phyloP scores from a whole-genome alignment of 1,140 invertebrate species.

The Leptinotarsa texana region DNA sequence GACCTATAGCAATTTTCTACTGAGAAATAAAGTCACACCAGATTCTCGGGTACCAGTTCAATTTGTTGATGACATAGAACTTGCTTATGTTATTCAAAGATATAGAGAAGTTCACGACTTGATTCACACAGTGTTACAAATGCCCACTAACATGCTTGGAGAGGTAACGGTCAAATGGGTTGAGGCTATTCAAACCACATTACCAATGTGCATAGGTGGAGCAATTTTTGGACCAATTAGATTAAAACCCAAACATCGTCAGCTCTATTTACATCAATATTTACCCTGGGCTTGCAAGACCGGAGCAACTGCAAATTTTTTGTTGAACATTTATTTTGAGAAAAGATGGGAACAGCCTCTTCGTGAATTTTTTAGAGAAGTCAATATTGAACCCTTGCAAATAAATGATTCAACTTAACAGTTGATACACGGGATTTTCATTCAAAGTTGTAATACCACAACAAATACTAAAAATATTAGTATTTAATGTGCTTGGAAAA shows the following conservation, averaged over 20 bases:
- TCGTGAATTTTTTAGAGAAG: conserved; percentile 76
- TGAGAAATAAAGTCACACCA: conserved; percentile 85
- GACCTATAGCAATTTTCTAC: conserved; percentile 82
- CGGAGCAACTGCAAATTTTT: conserved; percentile 74
- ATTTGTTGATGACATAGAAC: conserved; percentile 87
- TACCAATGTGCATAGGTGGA: conserved; percentile 89
- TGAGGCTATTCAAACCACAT: conserved; percentile 86
- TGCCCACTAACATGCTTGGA: conserved; percentile 96
- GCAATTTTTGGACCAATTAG: conserved; percentile 84
- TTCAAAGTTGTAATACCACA: too few species aligned
- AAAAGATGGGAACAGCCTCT: conserved; percentile 91
- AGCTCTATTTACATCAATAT: conserved; percentile 77
- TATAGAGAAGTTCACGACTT: conserved; percentile 97
- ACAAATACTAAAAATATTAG: too few species aligned
- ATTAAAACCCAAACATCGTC: conserved; percentile 81
- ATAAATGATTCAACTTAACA: conserved; percentile 1
- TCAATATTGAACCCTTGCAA: conserved; percentile 64
- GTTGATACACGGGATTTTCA: too few species aligned
- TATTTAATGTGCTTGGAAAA: too few species aligned
- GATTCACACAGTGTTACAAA: conserved; percentile 85
- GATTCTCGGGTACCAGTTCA: conserved; percentile 86
- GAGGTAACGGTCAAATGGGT: conserved; percentile 97
- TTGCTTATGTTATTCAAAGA: conserved; percentile 95
- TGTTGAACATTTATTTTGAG: conserved; percentile 89
- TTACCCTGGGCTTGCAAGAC: conserved; percentile 88